phyloP scores from a whole-genome alignment of 2,888 invertebrate species.

The Meliscaeva auricollis region DNA sequence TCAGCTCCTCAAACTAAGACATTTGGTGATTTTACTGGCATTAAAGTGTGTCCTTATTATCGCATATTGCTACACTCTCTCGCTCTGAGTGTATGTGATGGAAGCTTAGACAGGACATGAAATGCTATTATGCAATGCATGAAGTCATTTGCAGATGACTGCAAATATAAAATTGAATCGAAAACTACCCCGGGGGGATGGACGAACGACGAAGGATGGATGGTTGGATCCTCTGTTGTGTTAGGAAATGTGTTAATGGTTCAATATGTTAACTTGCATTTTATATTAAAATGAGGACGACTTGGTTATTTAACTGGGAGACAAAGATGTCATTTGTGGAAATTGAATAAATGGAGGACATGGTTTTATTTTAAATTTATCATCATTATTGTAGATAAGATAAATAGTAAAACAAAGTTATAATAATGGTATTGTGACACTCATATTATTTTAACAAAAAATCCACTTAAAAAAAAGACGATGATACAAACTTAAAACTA shows the following conservation, averaged over 20 bases:
- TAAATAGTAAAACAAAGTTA: too few species aligned
- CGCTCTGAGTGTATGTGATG: neutral
- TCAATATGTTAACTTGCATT: slow-evolving; percentile 30
- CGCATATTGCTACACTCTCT: neutral
- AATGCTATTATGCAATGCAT: slow-evolving; percentile 17
- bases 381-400: too few species aligned
- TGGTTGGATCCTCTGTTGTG: neutral
- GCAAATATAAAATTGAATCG: slow-evolving; percentile 32
- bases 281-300: neutral
- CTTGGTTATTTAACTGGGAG: neutral
- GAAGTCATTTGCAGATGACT: slow-evolving; percentile 41
- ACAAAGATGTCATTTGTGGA: slow-evolving; percentile 1
- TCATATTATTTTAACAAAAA: too few species aligned
- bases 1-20: slow-evolving; percentile 17
- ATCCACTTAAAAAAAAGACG: too few species aligned
- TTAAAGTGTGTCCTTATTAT: slow-evolving; percentile 33
- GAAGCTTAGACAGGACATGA: slow-evolving; percentile 25
- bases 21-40: slow-evolving; percentile 36
- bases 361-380: too few species aligned
- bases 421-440: too few species aligned
- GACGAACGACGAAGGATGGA: neutral
- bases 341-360: neutral
- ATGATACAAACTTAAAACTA: too few species aligned
- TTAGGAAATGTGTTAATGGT: slow-evolving; percentile 30
- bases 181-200: neutral